Base-by-base conservation (phyloP, 2,113 vertebrate species). In the Illadopsis cleaveri region DNA sequence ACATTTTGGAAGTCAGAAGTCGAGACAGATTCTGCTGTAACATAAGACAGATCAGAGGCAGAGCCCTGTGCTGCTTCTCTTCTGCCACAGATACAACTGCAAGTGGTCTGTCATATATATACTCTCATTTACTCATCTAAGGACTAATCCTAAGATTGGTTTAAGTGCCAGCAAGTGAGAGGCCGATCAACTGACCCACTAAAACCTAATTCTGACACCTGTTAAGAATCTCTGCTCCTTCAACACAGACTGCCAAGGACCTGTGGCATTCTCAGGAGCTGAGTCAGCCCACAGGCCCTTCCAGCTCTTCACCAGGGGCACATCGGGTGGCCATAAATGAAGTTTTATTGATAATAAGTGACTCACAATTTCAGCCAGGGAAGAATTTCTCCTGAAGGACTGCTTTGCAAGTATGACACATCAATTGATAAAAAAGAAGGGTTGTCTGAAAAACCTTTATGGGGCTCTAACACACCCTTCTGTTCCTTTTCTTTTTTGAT, bases 21-120 rank as follows among this genome's bases (percentile, higher is more conserved):
- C 4, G 8, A 77, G 69, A 28, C 6, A 57, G 72, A 78, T 21
- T 6, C 51, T 33, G 33, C 44, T 31, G 15, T 33, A 44, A 78
- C 28, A 57, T 1, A 35, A 17, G 79, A 5, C 56, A 79, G 61
- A 37, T 25, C 31, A 84, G 45, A 73, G 48, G 30, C 0, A 5
- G 60, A 82, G 45, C 42, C 25, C 79, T 82, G 24, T 3, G 37
- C 38, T 42, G 65, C 78, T 90, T 6, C 57, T 64, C 53, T 60
- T 38, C 80, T 77, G 44, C 44, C 27, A 11, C 57, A 80, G 33
- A n/a, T 1, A 35, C 11, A 83, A 30, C 1, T 38, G 15, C 35
- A 72, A 73, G 33, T 15, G 35, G 6, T 27, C 44, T 38, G 51
- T 19, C 75, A 33, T 1, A 31, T 1, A 9, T 0, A 18, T 4